Base-by-base conservation (phyloP, 2,797 vertebrate species). In the Pseudochaenichthys georgianus region DNA sequence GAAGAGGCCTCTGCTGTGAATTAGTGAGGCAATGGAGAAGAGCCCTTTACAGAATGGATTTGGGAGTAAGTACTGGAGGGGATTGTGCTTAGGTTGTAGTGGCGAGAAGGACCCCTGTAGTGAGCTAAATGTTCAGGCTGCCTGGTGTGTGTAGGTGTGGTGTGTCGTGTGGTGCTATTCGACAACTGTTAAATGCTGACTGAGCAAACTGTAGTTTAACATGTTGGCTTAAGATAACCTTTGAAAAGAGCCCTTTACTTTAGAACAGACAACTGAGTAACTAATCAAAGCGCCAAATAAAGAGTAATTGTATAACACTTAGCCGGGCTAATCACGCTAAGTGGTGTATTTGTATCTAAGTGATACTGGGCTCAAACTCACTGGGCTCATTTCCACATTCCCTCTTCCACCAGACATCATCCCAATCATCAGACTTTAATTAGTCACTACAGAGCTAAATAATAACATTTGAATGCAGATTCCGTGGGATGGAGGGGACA, bases 311-410 rank as follows among this genome's bases (percentile, higher is more conserved):
- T 38, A 11, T 50, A 84, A 73, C 53, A 78, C 70, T 70, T 74
- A 68, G 48, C 42, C 38, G 48, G 51, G 53, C 75, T 88, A 85
- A 90, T 92, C 84, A 80, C 48, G 16, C 73, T 63, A 83, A 90
- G 84, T 69, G 77, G 70, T 23, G 38, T 53, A 68, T 87, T 85
- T 88, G 59, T 85, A 85, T 74, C 5, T 62, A 67, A 65, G 47
- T 77, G 72, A 85, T 63, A 68, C 28, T n/a, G 55, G 64, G 8
- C 70, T 53, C 21, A n/a, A 23, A 34, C 50, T 75, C 51, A 59
- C 31, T 57, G 52, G 58, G n/a, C 43, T 75, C 38, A 28, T 67
- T 81, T 64, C 31, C 6, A 19, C 15, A 41, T 10, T 60, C 12
- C 1, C 9, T 51, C 6, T 3, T 55, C 21, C 31, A 68, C 57